These are phyloP conservation scores for Illadopsis cleaveri DNA, from an alignment of 2,113 vertebrate species.

Conservation along the genomic window DNA sequence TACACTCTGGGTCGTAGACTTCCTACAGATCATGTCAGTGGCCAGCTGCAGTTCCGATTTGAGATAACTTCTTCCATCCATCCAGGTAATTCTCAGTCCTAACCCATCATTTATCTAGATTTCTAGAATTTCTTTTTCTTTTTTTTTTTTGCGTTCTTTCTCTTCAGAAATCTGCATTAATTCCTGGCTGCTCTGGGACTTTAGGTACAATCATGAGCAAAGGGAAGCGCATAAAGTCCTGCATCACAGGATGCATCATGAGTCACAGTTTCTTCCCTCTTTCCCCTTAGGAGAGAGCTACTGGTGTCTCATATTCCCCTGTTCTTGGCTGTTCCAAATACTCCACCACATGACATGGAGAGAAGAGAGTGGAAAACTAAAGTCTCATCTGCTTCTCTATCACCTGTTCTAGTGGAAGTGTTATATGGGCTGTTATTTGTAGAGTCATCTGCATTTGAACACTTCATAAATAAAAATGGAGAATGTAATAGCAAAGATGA, in stretches of 20 bases:
- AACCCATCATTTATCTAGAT: neutral
- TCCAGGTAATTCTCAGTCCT: constrained; percentile 80
- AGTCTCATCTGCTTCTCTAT: neutral
- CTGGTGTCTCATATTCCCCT: neutral
- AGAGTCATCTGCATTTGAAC: neutral
- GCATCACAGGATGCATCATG: rapidly evolving
- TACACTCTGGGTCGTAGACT: constrained; percentile 92
- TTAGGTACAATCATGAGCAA: neutral
- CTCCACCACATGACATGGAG: neutral
- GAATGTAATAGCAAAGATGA: neutral
- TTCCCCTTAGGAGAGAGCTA: neutral
- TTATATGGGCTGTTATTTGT: neutral
- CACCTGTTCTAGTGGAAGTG: neutral
- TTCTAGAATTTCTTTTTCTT: neutral
- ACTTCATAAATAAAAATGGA: neutral
- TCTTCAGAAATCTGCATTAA: neutral
- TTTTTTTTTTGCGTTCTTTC: neutral
- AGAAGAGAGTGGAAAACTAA: neutral
- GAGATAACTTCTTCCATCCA: constrained; percentile 95
- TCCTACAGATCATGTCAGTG: constrained; percentile 96
- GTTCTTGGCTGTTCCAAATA: neutral
- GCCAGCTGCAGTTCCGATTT: constrained; percentile 96
- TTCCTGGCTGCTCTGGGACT: neutral
- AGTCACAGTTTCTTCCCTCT: neutral
- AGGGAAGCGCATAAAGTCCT: neutral